Base-by-base conservation (phyloP, 1,140 invertebrate species). In the Anoplolepis gracilipes region DNA sequence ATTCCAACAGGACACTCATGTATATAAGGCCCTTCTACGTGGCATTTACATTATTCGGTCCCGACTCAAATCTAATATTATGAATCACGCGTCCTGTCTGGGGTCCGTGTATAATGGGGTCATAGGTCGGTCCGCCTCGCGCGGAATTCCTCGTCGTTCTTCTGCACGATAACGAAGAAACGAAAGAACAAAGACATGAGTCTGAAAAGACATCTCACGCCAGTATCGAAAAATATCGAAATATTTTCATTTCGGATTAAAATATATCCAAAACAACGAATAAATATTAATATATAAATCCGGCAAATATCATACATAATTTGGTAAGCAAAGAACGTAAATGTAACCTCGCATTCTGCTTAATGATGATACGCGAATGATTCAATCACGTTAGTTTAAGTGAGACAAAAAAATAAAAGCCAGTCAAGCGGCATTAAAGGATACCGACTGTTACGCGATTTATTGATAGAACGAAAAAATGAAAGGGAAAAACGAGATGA, bases 1-100 rank as follows among this genome's bases (percentile, higher is more conserved):
- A 91, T 93, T 93, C 90, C 84, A 84, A 84, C 82, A 75, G 81
- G 78, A 67, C 78, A 55, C 59, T 84, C 86, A 61, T 79, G 82
- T 86, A 88, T 88, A 87, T 84, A 88, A 81, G 67, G 73, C 49
- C 61, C 87, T 73, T 84, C 76, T 75, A 82, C 84, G 73, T 62
- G 87, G 81, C 90, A 90, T 92, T 92, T 91, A 92, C 91, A 92
- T 92, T 92, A 91, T 91, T 89, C 90, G 90, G 88, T 86, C 90
- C 87, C 82, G 90, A 67, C 89, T 90, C 88, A 90, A 88, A 92
- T 92, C 90, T 92, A 92, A 92, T 92, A 92, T 92, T 92, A 92
- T 92, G 91, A 92, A 91, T 92, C 91, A 92, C 90, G 86, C 87
- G 88, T 88, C 87, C 88, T 86, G 87, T 88, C 87, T 84, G 67